These are phyloP conservation scores for Parascotia fuliginaria DNA, from an alignment of 2,888 invertebrate genomes.

Conservation along the genomic window DNA sequence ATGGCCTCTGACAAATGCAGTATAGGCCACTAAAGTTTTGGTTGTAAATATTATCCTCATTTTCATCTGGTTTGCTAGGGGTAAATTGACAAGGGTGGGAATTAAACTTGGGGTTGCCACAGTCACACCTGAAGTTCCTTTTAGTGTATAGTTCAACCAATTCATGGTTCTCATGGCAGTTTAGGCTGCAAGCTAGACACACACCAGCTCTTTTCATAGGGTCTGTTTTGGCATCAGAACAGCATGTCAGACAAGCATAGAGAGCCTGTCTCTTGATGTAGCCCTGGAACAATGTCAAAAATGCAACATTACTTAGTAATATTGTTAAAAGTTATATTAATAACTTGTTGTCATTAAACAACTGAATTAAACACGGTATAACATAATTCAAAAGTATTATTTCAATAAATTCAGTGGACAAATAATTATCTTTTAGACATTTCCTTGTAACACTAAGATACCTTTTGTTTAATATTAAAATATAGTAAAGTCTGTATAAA, in stretches of 20 bases:
- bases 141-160: conserved; percentile 98
- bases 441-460: too few relatives aligned
- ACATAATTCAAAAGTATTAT: too few relatives aligned
- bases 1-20: conserved; percentile 96
- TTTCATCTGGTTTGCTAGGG: conserved; percentile 87
- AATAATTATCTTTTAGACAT: too few relatives aligned
- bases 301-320: too few relatives aligned
- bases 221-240: conserved; percentile 87
- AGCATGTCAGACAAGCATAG: conserved; percentile 97
- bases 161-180: conserved; percentile 98
- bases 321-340: too few relatives aligned
- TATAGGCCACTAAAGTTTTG: conserved; percentile 98
- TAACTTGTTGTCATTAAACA: too few relatives aligned
- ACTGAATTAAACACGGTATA: too few relatives aligned
- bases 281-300: conserved; percentile 87
- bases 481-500: too few relatives aligned
- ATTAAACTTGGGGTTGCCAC: conserved; percentile 93
- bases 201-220: conserved; percentile 90
- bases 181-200: conserved; percentile 97
- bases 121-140: conserved; percentile 97
- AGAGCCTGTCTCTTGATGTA: conserved; percentile 96
- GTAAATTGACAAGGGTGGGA: conserved; percentile 89
- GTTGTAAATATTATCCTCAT: conserved; percentile 92
- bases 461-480: too few relatives aligned
- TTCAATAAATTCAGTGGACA: too few relatives aligned